These are phyloP conservation scores for Cactoblastis cactorum DNA, from an alignment of 2,888 invertebrate genomes.

Conservation along the genomic window DNA sequence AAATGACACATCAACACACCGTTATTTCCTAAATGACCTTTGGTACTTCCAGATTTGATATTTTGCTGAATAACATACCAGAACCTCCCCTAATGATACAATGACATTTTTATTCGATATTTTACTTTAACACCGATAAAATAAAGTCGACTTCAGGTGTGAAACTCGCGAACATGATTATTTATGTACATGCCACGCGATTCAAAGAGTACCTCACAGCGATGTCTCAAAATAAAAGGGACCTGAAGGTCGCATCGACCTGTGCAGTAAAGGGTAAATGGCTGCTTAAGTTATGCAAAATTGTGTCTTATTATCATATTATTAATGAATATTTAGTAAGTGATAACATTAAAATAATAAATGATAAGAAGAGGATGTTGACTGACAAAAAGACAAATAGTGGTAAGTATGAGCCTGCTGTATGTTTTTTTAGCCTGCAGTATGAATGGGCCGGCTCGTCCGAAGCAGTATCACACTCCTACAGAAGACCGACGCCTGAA, in stretches of 20 bases:
- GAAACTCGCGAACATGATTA: conserved; percentile 10
- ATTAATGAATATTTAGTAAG: background rate
- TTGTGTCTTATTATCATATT: background rate
- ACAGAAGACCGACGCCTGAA: no score
- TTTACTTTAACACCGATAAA: background rate
- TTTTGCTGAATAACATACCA: conserved; percentile 9
- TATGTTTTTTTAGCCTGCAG: no score
- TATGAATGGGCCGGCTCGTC: no score
- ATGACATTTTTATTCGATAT: background rate
- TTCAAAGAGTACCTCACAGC: conserved; percentile 30
- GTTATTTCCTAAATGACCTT: background rate
- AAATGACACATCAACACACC: background rate
- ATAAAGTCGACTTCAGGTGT: background rate
- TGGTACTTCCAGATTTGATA: background rate
- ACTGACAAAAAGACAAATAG: no score
- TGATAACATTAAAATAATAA: background rate
- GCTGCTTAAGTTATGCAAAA: background rate
- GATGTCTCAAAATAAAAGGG: conserved; percentile 43
- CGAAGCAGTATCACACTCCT: no score
- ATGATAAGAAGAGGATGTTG: no score
- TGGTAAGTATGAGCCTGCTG: no score
- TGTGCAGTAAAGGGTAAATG: conserved; percentile 12
- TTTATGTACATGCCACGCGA: background rate
- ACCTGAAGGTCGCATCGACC: conserved; percentile 29
- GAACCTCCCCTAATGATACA: conserved; percentile 5